A percentile compares a stretch with the other conserved stretches of the same genome.
Conservation (phyloP, 2,797 vertebrate species). For the Triplophysa bombifrons region DNA sequence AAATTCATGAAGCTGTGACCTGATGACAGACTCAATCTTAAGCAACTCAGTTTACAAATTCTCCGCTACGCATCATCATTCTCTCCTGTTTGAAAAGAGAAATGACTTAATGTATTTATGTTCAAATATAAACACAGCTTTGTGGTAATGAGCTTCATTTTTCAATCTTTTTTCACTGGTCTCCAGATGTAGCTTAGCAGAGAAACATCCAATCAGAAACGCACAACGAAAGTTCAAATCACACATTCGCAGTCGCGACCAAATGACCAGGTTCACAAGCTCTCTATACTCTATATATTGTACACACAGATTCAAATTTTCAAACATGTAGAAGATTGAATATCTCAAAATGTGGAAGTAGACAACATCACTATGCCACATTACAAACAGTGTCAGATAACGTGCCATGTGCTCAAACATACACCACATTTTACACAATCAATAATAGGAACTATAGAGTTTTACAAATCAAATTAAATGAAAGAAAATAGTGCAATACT, state of each 20-base stretch:
- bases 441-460: too few relatives aligned
- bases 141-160: slow-evolving; percentile 5
- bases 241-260: neutral
- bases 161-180: neutral
- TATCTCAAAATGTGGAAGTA: slow-evolving; percentile 2
- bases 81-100: neutral
- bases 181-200: slow-evolving; percentile 19
- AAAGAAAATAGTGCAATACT: too few relatives aligned
- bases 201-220: neutral
- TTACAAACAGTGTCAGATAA: neutral
- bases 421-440: neutral
- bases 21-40: neutral
- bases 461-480: too few relatives aligned
- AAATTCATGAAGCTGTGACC: neutral
- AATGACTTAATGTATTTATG: slow-evolving; percentile 13
- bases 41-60: neutral
- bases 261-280: too few relatives aligned
- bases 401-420: neutral
- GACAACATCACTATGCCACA: neutral
- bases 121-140: slow-evolving; percentile 23
- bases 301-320: neutral
- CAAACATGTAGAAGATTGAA: neutral
- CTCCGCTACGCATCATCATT: neutral
- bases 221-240: neutral
- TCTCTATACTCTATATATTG: neutral